phyloP scores from a whole-genome alignment of 2,113 vertebrate genomes.

The Sialia sialis region DNA sequence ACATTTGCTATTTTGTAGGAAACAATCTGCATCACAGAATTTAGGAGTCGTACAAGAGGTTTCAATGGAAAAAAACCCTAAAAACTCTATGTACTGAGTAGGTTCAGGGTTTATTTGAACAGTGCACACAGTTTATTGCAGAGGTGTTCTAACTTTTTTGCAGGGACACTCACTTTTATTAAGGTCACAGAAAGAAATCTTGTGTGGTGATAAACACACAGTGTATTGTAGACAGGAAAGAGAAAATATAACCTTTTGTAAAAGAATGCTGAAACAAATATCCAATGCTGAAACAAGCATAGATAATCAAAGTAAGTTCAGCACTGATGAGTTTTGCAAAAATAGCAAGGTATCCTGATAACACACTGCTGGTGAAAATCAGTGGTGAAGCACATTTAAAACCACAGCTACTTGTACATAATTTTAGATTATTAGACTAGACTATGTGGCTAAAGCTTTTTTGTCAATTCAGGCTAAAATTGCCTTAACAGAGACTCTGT shows the following conservation, averaged over 20 bases:
- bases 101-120: slow-evolving; percentile 8
- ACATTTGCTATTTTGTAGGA: slow-evolving; percentile 5
- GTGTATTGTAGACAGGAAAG: not conserved
- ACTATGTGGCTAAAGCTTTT: not conserved
- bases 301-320: not conserved
- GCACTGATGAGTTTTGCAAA: not conserved
- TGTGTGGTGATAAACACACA: slow-evolving; percentile 15
- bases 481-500: not conserved
- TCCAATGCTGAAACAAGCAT: not conserved
- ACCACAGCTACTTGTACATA: not conserved
- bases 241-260: not conserved
- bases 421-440: not conserved
- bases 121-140: slow-evolving; percentile 4
- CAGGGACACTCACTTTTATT: slow-evolving; percentile 41
- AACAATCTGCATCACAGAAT: slow-evolving; percentile 24
- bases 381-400: not conserved
- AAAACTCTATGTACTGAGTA: not conserved
- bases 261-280: not conserved
- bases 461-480: not conserved
- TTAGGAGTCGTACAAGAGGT: not conserved
- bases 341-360: not conserved
- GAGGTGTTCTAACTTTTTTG: slow-evolving; percentile 26
- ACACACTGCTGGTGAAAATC: not conserved
- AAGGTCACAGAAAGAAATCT: slow-evolving; percentile 42
- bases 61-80: not conserved